Base-by-base conservation (phyloP, 2,888 invertebrate genomes). In the Plagodis pulveraria region DNA sequence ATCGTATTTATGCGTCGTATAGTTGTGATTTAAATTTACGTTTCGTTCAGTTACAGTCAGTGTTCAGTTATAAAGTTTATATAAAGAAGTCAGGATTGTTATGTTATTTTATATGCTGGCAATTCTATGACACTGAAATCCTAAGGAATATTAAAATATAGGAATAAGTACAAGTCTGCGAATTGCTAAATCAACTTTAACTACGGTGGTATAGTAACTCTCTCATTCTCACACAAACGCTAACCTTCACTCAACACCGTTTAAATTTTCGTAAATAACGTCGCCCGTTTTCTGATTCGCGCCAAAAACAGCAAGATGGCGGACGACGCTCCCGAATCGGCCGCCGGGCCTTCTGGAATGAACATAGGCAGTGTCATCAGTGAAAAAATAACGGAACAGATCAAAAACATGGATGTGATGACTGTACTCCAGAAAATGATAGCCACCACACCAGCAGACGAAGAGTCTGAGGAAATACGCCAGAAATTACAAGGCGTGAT, bases 391-490 rank as follows among this genome's bases (percentile, higher is more conserved):
- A 62, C 80, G 0, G 86, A 90, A 10, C 80, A 85, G 1, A 77
- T 92, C 1, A 70, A 81, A 65, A 87, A 87, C 45, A 79, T 88
- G 72, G 91, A 92, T 52, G 70, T 91, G 0, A 55, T 87, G 55
- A 75, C 77, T 0, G 73, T 88, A 1, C 62, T 91, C 0, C 78
- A 87, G 63, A 89, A 85, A 55, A 84, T 90, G 74, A 79, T 87
- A 0, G 79, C 81, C 0, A 70, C 72, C 0, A 70, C 78, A 0
- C 78, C 86, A 0, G 81, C 83, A 22, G 88, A 89, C 44, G 83
- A 87, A 40, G 81, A 86, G 11, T 77, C 86, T 0, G 81, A 79
- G 22, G 81, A 81, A 34, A 74, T 87, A 0, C 69, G 80, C 5
- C 76, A 81, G 35, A 85, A 87, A 63, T 53, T 90, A 1, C 75